A percentile compares a stretch with the other conserved stretches of the same genome.
Conservation (phyloP, 2,113 vertebrate genomes). For the Lichenostomus cassidix region DNA sequence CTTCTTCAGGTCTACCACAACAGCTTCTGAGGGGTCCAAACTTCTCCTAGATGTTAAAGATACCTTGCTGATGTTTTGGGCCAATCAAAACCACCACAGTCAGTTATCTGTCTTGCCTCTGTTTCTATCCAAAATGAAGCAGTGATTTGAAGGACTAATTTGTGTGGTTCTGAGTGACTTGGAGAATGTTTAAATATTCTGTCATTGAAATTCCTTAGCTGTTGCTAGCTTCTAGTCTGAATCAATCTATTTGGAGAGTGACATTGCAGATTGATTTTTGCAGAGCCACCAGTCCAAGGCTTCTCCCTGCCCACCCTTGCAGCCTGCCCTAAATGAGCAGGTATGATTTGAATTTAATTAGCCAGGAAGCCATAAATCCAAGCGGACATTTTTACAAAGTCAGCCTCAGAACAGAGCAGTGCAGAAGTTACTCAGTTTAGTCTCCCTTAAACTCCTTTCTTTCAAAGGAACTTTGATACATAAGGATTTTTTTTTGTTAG, state of each 20-base stretch:
- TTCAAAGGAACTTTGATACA: neutral
- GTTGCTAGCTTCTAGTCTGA: neutral
- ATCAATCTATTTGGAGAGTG: neutral
- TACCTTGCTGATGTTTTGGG: too few relatives aligned
- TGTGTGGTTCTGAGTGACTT: neutral
- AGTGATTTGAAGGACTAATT: neutral
- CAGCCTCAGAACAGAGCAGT: neutral
- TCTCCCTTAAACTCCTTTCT: neutral
- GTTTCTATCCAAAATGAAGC: neutral
- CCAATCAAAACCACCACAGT: too few relatives aligned
- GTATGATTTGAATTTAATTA: slow-evolving; percentile 9
- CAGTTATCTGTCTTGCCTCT: neutral
- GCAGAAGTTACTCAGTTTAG: neutral
- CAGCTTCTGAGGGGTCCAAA: too few relatives aligned
- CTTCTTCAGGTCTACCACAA: too few relatives aligned
- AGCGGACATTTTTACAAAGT: neutral
- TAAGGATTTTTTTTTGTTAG: neutral
- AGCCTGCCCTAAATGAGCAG: neutral
- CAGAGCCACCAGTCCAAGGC: neutral
- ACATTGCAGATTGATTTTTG: neutral
- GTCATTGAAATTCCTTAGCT: neutral
- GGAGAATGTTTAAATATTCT: neutral
- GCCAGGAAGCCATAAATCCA: neutral
- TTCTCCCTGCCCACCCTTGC: neutral
- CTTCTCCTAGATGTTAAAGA: too few relatives aligned